Percentiles rank a stretch among this genome's conserved stretches.
Conservation (phyloP, 2,797 vertebrate species). For the Anas acuta region DNA sequence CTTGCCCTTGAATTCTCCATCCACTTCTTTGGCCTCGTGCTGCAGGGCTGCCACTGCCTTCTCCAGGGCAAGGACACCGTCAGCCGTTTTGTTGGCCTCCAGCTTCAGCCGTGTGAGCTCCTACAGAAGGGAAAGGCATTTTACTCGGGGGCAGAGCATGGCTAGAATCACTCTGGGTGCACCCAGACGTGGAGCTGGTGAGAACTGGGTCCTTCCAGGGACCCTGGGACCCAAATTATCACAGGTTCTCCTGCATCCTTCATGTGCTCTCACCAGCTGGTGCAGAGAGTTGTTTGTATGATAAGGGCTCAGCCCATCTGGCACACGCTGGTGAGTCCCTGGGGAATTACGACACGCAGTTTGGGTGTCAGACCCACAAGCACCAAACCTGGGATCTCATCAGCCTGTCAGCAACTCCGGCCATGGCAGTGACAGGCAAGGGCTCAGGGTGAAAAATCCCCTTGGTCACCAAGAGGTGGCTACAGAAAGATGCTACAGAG, state of each 20-base stretch:
- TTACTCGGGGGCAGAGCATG: neutral
- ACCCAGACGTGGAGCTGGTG: neutral
- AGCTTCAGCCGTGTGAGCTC: conserved; percentile 73
- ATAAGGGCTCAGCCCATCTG: neutral
- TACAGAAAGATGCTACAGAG: neutral
- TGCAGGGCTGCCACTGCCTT: conserved; percentile 73
- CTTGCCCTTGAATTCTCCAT: conserved; percentile 60
- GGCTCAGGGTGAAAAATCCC: neutral
- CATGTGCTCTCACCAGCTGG: neutral
- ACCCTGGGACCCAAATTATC: neutral
- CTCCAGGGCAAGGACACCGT: conserved; percentile 76
- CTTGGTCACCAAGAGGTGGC: neutral
- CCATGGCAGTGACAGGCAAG: neutral
- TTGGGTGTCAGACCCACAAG: neutral
- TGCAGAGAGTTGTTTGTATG: neutral
- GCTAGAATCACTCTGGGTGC: neutral
- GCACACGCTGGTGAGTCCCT: neutral
- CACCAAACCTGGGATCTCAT: neutral
- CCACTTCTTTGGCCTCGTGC: conserved; percentile 52
- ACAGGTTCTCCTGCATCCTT: neutral
- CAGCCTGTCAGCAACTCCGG: neutral
- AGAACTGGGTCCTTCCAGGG: neutral
- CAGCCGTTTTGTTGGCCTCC: conserved; percentile 79
- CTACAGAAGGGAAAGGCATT: conserved; percentile 61
- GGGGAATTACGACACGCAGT: neutral